These are phyloP conservation scores for Catostomus latipinnis DNA, from an alignment of 2,797 vertebrate species.

Conservation along the genomic window DNA sequence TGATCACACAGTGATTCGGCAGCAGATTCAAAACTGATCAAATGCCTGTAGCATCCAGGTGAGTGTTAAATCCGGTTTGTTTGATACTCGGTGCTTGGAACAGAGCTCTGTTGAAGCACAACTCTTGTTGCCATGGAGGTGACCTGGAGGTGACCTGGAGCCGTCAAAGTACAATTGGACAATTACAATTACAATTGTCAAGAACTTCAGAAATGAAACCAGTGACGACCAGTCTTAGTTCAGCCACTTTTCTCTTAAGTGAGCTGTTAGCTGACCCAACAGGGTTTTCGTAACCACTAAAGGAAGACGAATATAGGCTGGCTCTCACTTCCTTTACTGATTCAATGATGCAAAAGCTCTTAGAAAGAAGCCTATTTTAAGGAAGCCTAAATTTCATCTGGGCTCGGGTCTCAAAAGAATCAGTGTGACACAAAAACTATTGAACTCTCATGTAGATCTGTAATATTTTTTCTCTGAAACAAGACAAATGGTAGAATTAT, in stretches of 20 bases:
- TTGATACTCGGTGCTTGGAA: background rate
- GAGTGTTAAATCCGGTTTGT: background rate
- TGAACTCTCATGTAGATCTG: background rate
- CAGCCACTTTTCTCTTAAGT: background rate
- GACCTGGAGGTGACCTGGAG: slow-evolving; percentile 10
- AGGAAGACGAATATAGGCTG: background rate
- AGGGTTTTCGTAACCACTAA: background rate
- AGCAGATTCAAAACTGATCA: too few species aligned
- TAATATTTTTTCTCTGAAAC: background rate
- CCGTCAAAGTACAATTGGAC: background rate
- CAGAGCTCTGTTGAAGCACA: background rate
- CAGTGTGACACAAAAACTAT: background rate
- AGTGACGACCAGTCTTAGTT: background rate
- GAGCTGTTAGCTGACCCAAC: background rate
- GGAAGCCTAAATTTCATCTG: background rate
- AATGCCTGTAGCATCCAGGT: background rate
- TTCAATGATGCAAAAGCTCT: background rate
- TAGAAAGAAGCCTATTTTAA: background rate
- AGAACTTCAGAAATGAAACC: background rate
- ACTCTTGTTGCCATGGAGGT: slow-evolving; percentile 18
- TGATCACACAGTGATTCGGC: too few species aligned
- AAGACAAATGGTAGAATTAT: background rate
- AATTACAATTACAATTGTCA: slow-evolving; percentile 7
- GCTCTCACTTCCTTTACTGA: background rate
- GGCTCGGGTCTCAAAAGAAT: background rate